Evolutionary conservation across 2,113 vertebrate genomes (phyloP), one percentile per base, ranked within the genome.

Genomic region (Grammomys dolichurus): DNA sequence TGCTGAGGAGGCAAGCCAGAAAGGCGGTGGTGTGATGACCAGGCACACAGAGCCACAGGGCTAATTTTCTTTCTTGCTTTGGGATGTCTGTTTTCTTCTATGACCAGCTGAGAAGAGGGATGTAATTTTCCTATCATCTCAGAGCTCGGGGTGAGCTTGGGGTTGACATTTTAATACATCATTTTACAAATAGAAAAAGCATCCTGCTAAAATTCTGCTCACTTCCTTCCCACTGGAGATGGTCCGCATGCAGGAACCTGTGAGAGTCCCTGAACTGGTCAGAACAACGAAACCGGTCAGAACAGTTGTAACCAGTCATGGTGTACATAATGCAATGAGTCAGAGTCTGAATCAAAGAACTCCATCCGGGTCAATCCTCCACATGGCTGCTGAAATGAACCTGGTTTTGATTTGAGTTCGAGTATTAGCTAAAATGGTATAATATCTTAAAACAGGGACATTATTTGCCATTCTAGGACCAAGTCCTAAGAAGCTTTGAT

Each of bases 111-210:
- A 96, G 58, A 54, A 94, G 73, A 95, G 43, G 70, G 22, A 51
- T 73, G 36, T 36, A 86, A 73, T 93, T 87, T 96, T 91, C 82
- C 72, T 56, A 91, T 67, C 26, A 85, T 90, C 46, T 88, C 33
- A 14, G 46, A 12, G 72, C 48, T 87, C 58, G 88, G 76, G 89
- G 48, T 82, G 65, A 90, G 75, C 43, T 46, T 3, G 5, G 60
- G 13, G 26, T 60, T 96, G 93, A 93, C 89, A 56, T 93, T 94
- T 96, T 87, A 95, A 92, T 95, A 60, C 86, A 86, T 31, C 80
- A 63, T 86, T 93, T 92, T 96, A 77, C 80, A 94, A 92, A 86
- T 77, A 93, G 92, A 26, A 58, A 95, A 88, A 96, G 36, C n/a
- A 87, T 76, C 72, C 13, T 31, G 69, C 91, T 95, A 89, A 94